phyloP scores from a whole-genome alignment of 2,888 invertebrate species.

The Stegophylla sp. region DNA sequence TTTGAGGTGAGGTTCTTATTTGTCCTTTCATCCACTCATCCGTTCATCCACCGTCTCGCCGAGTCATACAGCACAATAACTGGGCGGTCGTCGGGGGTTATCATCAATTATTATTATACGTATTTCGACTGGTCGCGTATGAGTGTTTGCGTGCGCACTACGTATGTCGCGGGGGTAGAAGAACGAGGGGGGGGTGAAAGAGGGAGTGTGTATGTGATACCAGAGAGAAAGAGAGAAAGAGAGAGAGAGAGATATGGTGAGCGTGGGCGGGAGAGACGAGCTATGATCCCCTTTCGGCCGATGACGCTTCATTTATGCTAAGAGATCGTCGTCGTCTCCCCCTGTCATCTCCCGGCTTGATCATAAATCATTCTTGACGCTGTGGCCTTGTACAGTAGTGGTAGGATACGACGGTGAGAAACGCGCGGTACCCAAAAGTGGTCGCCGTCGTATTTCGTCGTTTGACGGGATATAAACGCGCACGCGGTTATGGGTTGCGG shows the following conservation, averaged over 20 bases:
- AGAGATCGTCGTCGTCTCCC: conserved; percentile 50
- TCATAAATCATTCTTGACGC: conserved; percentile 51
- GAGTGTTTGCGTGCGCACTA: conserved; percentile 19
- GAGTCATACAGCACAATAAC: conserved; percentile 2
- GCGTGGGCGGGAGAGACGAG: background rate
- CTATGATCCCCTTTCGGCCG: conserved; percentile 39
- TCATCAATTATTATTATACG: conserved; percentile 56
- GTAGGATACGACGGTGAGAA: too few species aligned
- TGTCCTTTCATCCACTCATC: too few species aligned
- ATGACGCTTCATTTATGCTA: conserved; percentile 55
- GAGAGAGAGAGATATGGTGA: background rate
- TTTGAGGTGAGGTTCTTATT: too few species aligned
- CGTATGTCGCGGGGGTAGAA: too few species aligned
- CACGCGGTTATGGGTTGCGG: too few species aligned
- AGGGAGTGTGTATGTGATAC: too few species aligned
- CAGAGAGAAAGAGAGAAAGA: too few species aligned
- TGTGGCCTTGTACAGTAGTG: background rate
- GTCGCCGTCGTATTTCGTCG: too few species aligned
- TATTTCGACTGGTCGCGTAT: conserved; percentile 14
- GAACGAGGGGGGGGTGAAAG: too few species aligned
- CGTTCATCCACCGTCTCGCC: too few species aligned
- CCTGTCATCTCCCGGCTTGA: background rate
- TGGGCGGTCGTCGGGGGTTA: conserved; percentile 37
- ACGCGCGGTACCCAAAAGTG: too few species aligned
- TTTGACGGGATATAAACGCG: too few species aligned